phyloP scores from a whole-genome alignment of 2,888 invertebrate genomes.

The Acronicta psi region DNA sequence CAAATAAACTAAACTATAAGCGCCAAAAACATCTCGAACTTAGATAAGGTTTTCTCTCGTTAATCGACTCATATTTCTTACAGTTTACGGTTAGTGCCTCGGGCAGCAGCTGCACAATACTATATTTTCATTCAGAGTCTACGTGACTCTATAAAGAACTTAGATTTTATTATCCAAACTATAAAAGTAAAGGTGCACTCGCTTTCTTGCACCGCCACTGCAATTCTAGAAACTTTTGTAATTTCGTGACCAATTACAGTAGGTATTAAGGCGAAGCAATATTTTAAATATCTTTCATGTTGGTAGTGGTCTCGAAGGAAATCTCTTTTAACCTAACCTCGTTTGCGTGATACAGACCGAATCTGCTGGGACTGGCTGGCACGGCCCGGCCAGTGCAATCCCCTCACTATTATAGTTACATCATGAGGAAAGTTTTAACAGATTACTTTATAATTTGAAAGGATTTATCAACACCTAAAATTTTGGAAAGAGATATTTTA shows the following conservation, averaged over 20 bases:
- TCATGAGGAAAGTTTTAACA: conserved; percentile 16
- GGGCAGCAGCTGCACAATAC: conserved; percentile 33
- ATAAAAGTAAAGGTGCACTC: conserved; percentile 38
- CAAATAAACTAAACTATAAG: conserved; percentile 3
- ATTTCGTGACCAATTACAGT: conserved; percentile 31
- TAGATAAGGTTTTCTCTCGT: conserved; percentile 16
- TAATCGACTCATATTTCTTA: conserved; percentile 28
- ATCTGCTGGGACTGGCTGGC: conserved; percentile 30
- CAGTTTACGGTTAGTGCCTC: conserved; percentile 30
- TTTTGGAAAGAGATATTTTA: too few relatives aligned
- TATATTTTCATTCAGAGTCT: conserved; percentile 38
- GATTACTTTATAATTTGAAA: conserved; percentile 18
- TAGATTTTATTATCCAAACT: conserved; percentile 27
- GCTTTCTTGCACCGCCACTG: conserved; percentile 14
- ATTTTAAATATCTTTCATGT: conserved; percentile 42
- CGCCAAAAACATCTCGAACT: conserved; percentile 1
- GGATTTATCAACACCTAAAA: background rate
- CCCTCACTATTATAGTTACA: conserved; percentile 22
- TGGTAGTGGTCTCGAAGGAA: conserved; percentile 56
- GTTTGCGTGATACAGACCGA: conserved; percentile 55
- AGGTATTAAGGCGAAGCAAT: conserved; percentile 26
- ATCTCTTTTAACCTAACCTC: conserved; percentile 54
- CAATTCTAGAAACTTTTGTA: conserved; percentile 22
- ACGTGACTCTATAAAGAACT: conserved; percentile 38
- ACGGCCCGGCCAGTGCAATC: conserved; percentile 11